A percentile compares a stretch with the other conserved stretches of the same genome.
Conservation (phyloP, 2,113 vertebrate species). For the Rhabdornis inornatus region DNA sequence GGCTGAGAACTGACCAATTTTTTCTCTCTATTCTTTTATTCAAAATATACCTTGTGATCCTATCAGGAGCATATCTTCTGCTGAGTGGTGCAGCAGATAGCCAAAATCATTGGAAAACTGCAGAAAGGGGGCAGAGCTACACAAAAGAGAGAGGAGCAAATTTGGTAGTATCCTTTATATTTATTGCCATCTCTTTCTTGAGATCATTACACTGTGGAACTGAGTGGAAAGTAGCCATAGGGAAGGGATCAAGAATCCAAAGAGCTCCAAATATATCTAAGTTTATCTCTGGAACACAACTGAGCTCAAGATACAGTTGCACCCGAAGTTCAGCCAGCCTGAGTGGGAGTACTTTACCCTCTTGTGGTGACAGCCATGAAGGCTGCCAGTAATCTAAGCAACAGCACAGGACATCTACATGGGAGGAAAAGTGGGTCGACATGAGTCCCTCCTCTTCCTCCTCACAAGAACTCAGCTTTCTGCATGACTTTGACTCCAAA, state of each 20-base stretch:
- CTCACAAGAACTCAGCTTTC: background rate
- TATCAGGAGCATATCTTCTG: constrained; percentile 43
- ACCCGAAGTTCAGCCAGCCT: background rate
- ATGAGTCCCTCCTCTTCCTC: background rate
- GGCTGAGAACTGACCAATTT: constrained; percentile 44
- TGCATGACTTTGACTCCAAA: background rate
- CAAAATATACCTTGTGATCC: constrained; percentile 57
- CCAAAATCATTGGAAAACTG: constrained; percentile 59
- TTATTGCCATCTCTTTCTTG: constrained; percentile 16
- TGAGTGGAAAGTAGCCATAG: background rate
- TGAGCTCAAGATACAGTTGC: background rate
- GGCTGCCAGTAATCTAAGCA: background rate
- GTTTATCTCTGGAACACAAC: background rate
- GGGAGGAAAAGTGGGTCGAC: background rate
- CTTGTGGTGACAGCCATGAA: background rate
- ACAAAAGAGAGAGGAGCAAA: constrained; percentile 58
- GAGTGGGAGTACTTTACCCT: background rate
- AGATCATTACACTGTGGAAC: background rate
- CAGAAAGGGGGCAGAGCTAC: constrained; percentile 57
- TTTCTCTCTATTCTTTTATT: constrained; percentile 44
- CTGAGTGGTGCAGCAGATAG: constrained; percentile 57
- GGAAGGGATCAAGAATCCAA: background rate
- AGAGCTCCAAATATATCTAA: background rate
- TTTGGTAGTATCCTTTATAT: constrained; percentile 48
- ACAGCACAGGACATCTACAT: background rate